Conservation (phyloP, 2,113 vertebrate genomes). For the Aegithalos caudatus region DNA sequence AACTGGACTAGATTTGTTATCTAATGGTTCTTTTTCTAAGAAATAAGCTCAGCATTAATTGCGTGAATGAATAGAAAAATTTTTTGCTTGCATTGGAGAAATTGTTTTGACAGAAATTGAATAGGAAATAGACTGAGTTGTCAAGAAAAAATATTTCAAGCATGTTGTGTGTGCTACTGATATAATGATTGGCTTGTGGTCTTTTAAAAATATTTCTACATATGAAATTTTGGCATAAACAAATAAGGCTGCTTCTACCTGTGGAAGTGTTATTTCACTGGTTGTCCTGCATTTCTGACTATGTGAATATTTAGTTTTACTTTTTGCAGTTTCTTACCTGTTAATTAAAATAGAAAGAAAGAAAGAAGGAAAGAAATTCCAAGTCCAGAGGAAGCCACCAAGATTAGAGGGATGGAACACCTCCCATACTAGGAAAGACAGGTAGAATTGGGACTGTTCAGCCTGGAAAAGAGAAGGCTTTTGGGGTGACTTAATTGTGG, state of each 20-base stretch:
- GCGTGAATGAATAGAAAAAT: not conserved
- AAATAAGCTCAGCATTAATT: not conserved
- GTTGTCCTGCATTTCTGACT: not conserved
- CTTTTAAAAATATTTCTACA: not conserved
- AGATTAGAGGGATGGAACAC: not conserved
- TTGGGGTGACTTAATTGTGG: not conserved
- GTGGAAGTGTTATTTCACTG: not conserved
- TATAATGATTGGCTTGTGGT: not conserved
- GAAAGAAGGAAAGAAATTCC: not conserved
- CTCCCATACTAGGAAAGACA: not conserved
- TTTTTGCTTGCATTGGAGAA: not conserved
- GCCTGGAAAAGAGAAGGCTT: not conserved
- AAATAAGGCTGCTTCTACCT: not conserved
- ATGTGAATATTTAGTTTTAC: not conserved
- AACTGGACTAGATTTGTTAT: not conserved
- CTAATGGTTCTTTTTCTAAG: not conserved
- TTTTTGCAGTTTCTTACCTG: not conserved
- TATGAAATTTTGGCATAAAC: not conserved
- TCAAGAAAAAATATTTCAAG: not conserved
- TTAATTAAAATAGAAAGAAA: not conserved
- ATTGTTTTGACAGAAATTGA: not conserved
- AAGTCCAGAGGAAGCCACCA: not conserved
- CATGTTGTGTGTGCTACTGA: not conserved
- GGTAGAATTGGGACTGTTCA: not conserved
- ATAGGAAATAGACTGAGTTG: not conserved